A percentile compares a stretch with the other conserved stretches of the same genome.
Conservation (phyloP, 2,113 vertebrate genomes). For the Struthio camelus region DNA sequence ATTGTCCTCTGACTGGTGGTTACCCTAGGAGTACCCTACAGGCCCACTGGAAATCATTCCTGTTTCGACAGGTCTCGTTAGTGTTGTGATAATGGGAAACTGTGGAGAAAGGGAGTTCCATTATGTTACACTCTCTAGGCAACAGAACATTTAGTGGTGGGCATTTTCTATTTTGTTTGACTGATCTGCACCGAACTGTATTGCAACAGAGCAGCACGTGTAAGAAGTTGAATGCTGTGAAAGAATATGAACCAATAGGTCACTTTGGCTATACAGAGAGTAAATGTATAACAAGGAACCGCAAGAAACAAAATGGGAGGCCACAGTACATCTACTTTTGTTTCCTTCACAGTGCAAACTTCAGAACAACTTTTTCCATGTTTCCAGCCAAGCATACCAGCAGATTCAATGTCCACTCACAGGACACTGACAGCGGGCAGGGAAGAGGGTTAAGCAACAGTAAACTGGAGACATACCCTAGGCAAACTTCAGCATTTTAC, state of each 20-base stretch:
- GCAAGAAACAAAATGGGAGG: neutral
- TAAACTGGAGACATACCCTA: neutral
- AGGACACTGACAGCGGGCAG: neutral
- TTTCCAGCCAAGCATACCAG: neutral
- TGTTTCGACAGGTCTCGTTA: neutral
- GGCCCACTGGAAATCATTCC: neutral
- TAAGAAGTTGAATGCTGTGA: neutral
- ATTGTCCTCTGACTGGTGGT: neutral
- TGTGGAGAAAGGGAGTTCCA: neutral
- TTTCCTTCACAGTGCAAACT: neutral
- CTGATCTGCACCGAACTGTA: neutral
- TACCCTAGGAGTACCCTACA: neutral
- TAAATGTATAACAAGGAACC: neutral
- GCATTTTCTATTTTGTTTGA: neutral
- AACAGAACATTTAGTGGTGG: neutral
- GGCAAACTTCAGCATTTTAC: neutral
- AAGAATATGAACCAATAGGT: neutral
- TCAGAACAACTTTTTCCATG: neutral
- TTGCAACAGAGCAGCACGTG: accelerated
- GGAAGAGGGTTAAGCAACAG: neutral
- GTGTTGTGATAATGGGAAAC: neutral
- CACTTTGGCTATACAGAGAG: neutral
- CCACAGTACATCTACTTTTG: neutral
- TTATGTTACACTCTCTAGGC: neutral
- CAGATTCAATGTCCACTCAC: neutral